Conservation (phyloP, 2,888 invertebrate genomes). For the Macrosiphum euphorbiae region DNA sequence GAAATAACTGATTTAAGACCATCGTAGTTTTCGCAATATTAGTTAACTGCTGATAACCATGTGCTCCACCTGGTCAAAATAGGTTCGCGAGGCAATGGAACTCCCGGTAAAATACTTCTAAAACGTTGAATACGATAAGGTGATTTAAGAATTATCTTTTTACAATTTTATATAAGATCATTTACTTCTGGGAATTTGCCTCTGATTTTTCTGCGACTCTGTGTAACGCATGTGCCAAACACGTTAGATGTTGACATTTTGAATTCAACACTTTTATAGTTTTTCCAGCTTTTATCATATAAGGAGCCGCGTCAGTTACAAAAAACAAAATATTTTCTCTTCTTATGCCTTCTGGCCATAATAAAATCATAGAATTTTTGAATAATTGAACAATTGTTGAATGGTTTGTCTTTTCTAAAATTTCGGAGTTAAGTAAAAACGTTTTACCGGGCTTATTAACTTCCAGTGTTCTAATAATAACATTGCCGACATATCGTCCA, state of each 20-base stretch:
- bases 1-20: conserved; percentile 11
- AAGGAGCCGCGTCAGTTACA: not conserved
- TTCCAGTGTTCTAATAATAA: not conserved
- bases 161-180: conserved; percentile 67
- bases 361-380: not conserved
- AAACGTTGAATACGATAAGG: conserved; percentile 66
- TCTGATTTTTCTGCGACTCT: conserved; percentile 68
- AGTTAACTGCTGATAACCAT: no score
- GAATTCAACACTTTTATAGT: conserved; percentile 67
- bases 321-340: not conserved
- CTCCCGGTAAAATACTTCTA: no score
- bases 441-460: no score
- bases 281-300: conserved; percentile 18
- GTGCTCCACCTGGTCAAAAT: no score
- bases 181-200: conserved; percentile 66
- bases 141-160: conserved; percentile 60
- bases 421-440: not conserved
- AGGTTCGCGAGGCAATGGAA: no score
- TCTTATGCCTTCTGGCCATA: conserved; percentile 39
- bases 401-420: not conserved
- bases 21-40: no score
- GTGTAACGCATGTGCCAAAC: conserved; percentile 68
- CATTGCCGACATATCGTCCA: not conserved
- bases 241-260: conserved; percentile 68
- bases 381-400: not conserved